These are phyloP conservation scores for Pseudocheirus occidentalis DNA, from an alignment of 2,797 vertebrate genomes.

Conservation along the genomic window DNA sequence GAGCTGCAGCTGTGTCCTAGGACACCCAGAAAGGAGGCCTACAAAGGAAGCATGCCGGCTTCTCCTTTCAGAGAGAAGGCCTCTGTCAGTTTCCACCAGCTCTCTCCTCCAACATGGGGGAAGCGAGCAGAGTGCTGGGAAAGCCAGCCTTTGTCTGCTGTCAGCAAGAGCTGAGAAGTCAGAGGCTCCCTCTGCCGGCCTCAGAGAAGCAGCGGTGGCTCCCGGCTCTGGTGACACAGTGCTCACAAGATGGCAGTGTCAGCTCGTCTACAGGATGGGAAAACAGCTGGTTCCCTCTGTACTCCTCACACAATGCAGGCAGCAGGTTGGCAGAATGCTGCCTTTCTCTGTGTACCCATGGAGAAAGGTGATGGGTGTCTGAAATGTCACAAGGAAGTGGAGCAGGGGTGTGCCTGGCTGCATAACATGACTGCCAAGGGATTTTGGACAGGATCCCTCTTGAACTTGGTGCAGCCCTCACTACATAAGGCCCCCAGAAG, in stretches of 20 bases:
- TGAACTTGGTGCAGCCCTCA: not conserved
- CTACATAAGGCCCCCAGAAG: not conserved
- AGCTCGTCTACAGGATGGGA: not conserved
- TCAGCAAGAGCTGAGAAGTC: slow-evolving; percentile 38
- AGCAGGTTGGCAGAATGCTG: not conserved
- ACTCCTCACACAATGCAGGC: not conserved
- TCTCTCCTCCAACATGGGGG: not conserved
- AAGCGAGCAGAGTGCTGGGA: not conserved
- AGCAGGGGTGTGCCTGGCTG: not conserved
- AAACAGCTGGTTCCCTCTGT: not conserved
- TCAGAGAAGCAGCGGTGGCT: slow-evolving; percentile 14
- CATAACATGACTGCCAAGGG: not conserved
- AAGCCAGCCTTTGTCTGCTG: not conserved
- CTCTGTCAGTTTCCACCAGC: not conserved
- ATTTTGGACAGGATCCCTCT: not conserved
- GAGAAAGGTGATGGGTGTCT: not conserved
- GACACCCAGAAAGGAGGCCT: not conserved
- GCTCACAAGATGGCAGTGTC: slow-evolving; percentile 65
- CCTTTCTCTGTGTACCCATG: not conserved
- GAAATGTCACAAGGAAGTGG: not conserved
- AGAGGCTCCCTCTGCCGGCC: slow-evolving; percentile 69
- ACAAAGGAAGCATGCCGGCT: not conserved
- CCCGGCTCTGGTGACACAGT: slow-evolving; percentile 29
- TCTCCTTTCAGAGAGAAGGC: not conserved
- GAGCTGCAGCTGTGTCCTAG: not conserved